Evolutionary conservation across 2,113 vertebrate genomes (phyloP), one percentile per base, ranked within the genome.

Genomic region (Lynx canadensis): DNA sequence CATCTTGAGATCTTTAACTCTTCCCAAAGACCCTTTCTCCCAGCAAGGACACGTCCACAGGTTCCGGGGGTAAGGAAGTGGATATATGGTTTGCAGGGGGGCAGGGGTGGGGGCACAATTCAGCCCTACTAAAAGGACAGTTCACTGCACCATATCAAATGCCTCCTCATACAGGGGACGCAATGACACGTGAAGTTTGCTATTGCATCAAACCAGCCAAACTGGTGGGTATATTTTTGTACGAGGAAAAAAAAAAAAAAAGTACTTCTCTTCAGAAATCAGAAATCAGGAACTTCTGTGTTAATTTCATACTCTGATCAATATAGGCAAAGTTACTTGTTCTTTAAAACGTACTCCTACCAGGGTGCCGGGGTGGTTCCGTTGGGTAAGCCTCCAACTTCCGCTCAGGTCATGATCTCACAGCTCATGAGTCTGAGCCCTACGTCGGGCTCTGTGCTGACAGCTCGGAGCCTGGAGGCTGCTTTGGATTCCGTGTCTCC

Each of bases 141-240:
- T 36, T 16, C 36, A 29, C 55, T 8, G 25, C 27, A 50, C 19
- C 7, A 0, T 15, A 15, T 15, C n/a, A 21, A 45, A 19, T 8
- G 18, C 12, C 60, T 18, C 1, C 9, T 18, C 1, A 19, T 12
- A 29, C 7, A 69, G 25, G 21, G 45, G 50, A 52, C 16, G 0
- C 0, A 10, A 33, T 36, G 36, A 65, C 1, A 8, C 1, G 3
- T 0, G 11, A 1, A 52, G 36, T 25, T 15, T 2, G 4, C 15
- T 16, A 12, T 33, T 19, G 57, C n/a, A 10, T 10, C 65, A 33
- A 55, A 31, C 55, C 65, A 90, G 38, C 45, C 85, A 4, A 36
- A 45, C 0, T 1, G 9, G 65, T 23, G 36, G 16, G 25, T 15
- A 36, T 23, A 14, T 31, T 85, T 95, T 15, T 36, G 57, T 27